Base-by-base conservation (phyloP, 2,113 vertebrate genomes). In the Amazona vittata region DNA sequence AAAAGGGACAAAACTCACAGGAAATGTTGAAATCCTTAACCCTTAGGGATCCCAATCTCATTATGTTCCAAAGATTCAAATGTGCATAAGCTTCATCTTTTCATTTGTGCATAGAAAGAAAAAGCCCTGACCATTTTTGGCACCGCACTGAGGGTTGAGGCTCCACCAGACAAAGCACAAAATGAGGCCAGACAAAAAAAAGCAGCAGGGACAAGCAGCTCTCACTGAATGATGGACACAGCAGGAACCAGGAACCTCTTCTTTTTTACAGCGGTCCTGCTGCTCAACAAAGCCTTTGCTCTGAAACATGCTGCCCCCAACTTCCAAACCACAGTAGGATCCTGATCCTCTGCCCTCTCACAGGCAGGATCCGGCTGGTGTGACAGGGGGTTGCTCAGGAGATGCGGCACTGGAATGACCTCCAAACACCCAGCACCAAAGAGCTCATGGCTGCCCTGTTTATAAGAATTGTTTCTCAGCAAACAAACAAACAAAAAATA, bases 11-110 rank as follows among this genome's bases (percentile, higher is more conserved):
- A 53, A 91, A 85, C 83, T 59, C 37, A 0, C 20, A 60, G 60
- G 60, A 57, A 87, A 73, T 60, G 9, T 12, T n/a, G n/a, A 78
- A 75, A 62, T 53, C 87, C 81, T 90, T 88, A 73, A 79, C 94
- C 91, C 79, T 55, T 84, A 20, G 87, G 68, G 79, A 79, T 76
- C 63, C 16, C 53, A 25, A 75, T 19, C 50, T 82, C 75, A 79
- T 81, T 44, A 84, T 8, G 18, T 50, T 74, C 53, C 29, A 20
- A 35, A 52, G 68, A 89, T 20, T 80, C 64, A n/a, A 52, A 77
- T 2, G 12, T 60, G 47, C 31, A 33, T 31, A 12, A 28, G 59
- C 53, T 62, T 37, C 7, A 84, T 55, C 65, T 65, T 63, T 63
- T 71, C 44, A 67, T 82, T 50, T 39, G 31, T 20, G 63, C 53